Evolutionary conservation across 2,113 vertebrate genomes (phyloP), one percentile per base, ranked within the genome.

Genomic region (Trichechus manatus): DNA sequence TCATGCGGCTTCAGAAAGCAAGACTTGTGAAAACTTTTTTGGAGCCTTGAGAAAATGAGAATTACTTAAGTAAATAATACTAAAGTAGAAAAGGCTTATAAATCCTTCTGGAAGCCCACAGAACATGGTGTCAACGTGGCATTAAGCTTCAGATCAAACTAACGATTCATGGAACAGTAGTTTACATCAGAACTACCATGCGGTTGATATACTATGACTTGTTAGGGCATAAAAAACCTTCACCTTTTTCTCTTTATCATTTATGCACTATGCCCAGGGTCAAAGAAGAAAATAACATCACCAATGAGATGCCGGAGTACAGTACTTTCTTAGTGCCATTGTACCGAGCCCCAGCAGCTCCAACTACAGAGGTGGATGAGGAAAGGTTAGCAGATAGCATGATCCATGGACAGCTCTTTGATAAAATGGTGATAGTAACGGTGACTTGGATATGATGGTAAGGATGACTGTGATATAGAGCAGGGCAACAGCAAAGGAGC

Each of bases 61-160:
- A 63, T 70, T 68, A 63, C 3, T 14, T 63, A 86, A 93, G 42
- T 63, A 86, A 94, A 39, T 78, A 68, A 83, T 11, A 42, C 44
- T 47, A 44, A 94, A 31, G 19, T 6, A 77, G 23, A 75, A 87
- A 92, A 72, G 66, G 6, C 25, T 13, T 9, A 22, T 25, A 19
- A 53, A 27, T n/a, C 4, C 39, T 89, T 94, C 89, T 82, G 22
- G 22, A 39, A 83, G 23, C n/a, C 39, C 61, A 72, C 27, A 47
- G 10, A 86, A 74, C 56, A 39, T 56, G 19, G 3, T 75, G 17
- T 83, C 77, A 83, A 63, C 25, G 33, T 93, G 66, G 13, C 27
- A 64, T 84, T 75, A 80, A 56, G 17, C 11, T 87, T 89, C 42
- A 87, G 6, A 66, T 86, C 47, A 96, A 89, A 47, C 47, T 83